phyloP scores from a whole-genome alignment of 2,113 vertebrate species.

The Ceyx melanurus region DNA sequence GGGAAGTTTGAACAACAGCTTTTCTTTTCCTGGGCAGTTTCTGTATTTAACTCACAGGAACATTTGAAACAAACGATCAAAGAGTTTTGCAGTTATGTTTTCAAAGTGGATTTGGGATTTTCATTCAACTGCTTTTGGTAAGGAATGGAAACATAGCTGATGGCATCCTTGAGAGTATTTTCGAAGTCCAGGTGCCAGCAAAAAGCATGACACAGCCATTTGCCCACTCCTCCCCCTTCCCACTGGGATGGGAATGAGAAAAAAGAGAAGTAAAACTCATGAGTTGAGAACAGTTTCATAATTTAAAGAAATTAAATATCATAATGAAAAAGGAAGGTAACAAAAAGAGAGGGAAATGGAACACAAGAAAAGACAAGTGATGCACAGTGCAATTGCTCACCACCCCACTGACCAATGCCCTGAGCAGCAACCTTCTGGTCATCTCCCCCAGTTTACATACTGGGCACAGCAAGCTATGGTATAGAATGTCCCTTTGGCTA shows the following conservation, averaged over 20 bases:
- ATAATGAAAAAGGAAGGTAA: neutral
- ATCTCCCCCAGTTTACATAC: neutral
- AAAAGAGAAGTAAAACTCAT: neutral
- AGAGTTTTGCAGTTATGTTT: neutral
- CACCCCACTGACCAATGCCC: neutral
- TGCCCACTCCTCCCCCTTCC: neutral
- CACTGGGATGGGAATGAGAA: neutral
- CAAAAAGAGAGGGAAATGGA: neutral
- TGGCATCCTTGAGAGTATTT: neutral
- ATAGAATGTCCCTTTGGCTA: neutral
- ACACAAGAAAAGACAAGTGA: neutral
- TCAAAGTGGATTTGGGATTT: neutral
- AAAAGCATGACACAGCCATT: neutral
- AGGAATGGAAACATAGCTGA: neutral
- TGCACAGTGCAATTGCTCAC: neutral
- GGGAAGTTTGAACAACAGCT: neutral
- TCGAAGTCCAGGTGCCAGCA: neutral
- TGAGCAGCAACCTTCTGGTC: too few species aligned
- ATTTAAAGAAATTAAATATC: neutral
- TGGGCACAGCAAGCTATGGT: neutral
- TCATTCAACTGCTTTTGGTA: neutral
- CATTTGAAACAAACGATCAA: conserved; percentile 12
- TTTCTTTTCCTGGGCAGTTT: neutral
- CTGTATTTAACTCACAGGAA: neutral
- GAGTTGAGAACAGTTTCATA: neutral